phyloP scores from a whole-genome alignment of 2,113 vertebrate genomes.

The Sceloporus undulatus region DNA sequence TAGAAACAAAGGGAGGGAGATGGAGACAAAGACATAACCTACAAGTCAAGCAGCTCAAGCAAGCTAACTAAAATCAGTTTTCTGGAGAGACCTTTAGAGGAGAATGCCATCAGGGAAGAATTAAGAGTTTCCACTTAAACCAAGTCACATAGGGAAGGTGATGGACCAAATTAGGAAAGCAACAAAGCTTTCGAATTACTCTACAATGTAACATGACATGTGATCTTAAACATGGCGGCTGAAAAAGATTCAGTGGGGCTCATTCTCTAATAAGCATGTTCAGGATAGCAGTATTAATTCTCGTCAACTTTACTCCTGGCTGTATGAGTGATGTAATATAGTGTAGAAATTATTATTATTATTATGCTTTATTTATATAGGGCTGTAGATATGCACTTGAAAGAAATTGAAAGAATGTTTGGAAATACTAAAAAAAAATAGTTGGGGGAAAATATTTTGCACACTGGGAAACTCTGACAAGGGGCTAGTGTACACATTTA shows the following conservation, averaged over 20 bases:
- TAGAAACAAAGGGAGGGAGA: not conserved
- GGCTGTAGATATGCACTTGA: no score
- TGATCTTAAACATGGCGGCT: not conserved
- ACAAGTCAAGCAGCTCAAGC: slow-evolving; percentile 23
- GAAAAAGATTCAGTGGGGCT: not conserved
- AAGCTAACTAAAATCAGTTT: slow-evolving; percentile 10
- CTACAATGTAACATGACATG: not conserved
- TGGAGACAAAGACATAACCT: not conserved
- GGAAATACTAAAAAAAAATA: no score
- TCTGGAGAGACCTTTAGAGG: not conserved
- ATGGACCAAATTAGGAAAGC: not conserved
- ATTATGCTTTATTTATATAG: no score
- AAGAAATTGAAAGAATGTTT: no score
- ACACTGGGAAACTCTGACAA: no score
- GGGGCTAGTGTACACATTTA: no score
- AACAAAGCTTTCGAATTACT: not conserved
- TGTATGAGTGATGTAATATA: not conserved
- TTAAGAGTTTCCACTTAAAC: not conserved
- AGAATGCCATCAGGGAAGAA: slow-evolving; percentile 6
- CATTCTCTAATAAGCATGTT: not conserved
- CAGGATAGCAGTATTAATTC: not conserved
- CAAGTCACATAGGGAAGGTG: not conserved
- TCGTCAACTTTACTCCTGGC: not conserved
- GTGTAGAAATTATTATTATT: no score
- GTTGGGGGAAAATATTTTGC: no score